These are phyloP conservation scores for Tiaroga cobitis DNA, from an alignment of 2,797 vertebrate genomes.

Conservation along the genomic window DNA sequence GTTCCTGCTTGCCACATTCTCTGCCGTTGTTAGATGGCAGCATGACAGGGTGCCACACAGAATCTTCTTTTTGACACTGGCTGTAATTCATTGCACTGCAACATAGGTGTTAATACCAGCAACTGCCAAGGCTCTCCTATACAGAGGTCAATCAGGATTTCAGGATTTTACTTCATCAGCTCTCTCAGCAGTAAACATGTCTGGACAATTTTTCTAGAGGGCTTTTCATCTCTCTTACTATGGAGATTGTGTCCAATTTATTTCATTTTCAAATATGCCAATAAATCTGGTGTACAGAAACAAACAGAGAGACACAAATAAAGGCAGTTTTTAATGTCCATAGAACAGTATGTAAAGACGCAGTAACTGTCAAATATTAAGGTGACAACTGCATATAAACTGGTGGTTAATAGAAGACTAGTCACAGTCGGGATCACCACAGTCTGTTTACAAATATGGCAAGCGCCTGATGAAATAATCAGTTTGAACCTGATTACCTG, in stretches of 20 bases:
- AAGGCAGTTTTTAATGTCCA: neutral
- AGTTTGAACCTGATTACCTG: neutral
- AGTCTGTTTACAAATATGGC: neutral
- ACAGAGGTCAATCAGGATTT: constrained; percentile 28
- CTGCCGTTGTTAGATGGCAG: neutral
- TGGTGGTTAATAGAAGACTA: neutral
- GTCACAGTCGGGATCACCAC: neutral
- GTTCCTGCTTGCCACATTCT: neutral
- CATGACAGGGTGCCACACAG: constrained; percentile 2
- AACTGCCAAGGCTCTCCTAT: constrained; percentile 13
- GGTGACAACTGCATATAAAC: constrained; percentile 5
- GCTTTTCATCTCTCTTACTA: constrained; percentile 12
- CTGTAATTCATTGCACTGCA: constrained; percentile 12
- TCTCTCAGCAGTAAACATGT: constrained; percentile 31
- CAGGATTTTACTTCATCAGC: constrained; percentile 19
- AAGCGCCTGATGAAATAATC: neutral
- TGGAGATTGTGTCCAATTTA: constrained; percentile 8
- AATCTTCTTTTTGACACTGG: neutral
- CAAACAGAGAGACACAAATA: neutral
- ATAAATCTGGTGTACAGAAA: neutral
- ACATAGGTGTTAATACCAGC: constrained; percentile 1
- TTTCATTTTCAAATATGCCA: constrained; percentile 5
- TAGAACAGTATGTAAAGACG: neutral
- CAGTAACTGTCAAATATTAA: neutral
- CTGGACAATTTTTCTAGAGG: constrained; percentile 1